Conservation (phyloP, 2,113 vertebrate genomes). For the Meles meles region DNA sequence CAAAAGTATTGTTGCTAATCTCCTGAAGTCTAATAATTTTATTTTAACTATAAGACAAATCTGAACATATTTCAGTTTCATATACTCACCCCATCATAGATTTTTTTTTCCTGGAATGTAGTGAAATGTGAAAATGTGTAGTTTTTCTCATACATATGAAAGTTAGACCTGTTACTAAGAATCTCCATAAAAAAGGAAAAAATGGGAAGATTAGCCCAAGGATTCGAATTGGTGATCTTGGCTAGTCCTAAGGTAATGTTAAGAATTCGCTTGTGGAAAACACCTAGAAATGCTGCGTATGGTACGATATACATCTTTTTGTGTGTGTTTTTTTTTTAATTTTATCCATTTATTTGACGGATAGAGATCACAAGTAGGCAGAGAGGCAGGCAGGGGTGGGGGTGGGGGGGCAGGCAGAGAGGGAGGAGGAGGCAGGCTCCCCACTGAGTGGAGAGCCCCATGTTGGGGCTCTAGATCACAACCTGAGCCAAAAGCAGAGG, state of each 20-base stretch:
- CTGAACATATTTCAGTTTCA: not conserved
- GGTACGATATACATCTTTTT: not conserved
- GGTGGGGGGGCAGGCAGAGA: rapidly evolving
- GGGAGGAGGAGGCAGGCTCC: too few relatives aligned
- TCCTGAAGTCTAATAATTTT: not conserved
- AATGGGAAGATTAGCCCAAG: not conserved
- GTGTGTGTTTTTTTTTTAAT: too few relatives aligned
- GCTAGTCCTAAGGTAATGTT: not conserved
- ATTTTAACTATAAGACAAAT: not conserved
- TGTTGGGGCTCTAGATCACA: too few relatives aligned
- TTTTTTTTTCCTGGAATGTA: not conserved
- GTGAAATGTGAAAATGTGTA: not conserved
- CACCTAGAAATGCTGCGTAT: not conserved
- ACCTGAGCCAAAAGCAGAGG: too few relatives aligned
- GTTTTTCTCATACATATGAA: not conserved
- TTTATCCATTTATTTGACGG: too few relatives aligned
- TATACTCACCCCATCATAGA: not conserved
- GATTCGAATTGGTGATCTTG: not conserved
- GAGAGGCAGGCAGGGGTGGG: too few relatives aligned
- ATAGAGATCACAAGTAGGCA: too few relatives aligned
- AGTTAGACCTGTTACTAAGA: not conserved
- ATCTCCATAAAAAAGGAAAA: not conserved
- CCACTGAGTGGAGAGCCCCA: too few relatives aligned
- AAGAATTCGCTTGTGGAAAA: not conserved
- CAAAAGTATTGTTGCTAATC: not conserved